Evolutionary conservation across 1,140 invertebrate species (phyloP).

Genomic region (Orchesella cincta): DNA sequence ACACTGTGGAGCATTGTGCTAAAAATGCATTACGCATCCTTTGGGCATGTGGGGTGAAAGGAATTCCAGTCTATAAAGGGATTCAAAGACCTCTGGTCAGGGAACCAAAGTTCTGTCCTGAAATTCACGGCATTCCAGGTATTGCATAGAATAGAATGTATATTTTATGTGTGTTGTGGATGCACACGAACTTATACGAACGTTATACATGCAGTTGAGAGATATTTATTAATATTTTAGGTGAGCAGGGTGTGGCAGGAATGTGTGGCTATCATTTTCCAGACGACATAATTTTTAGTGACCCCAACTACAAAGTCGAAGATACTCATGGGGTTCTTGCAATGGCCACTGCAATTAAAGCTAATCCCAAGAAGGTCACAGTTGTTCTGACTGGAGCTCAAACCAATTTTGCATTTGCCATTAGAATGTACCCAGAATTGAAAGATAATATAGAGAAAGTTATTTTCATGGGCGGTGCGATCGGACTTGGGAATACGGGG

Average conservation of each 20-base stretch:
- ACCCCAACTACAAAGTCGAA: background rate
- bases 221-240: conserved; percentile 28
- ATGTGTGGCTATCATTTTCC: conserved; percentile 44
- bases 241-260: conserved; percentile 37
- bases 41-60: conserved; percentile 35
- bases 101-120: conserved; percentile 31
- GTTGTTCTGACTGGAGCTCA: conserved; percentile 71
- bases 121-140: conserved; percentile 34
- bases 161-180: no score
- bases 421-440: conserved; percentile 68
- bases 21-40: conserved; percentile 33
- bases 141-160: no score
- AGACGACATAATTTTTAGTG: conserved; percentile 32
- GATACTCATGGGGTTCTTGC: conserved; percentile 27
- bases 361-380: conserved; percentile 58
- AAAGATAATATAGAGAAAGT: conserved; percentile 64
- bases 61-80: conserved; percentile 33
- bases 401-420: conserved; percentile 74
- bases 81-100: conserved; percentile 13
- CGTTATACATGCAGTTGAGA: no score
- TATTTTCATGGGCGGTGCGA: conserved; percentile 77
- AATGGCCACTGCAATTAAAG: conserved; percentile 22
- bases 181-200: no score
- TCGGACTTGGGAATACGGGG: conserved; percentile 69
- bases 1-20: conserved; percentile 33